Percentiles rank a stretch among this genome's conserved stretches.
phyloP scores from a whole-genome alignment of 2,797 vertebrate genomes.

The Cyclopterus lumpus region DNA sequence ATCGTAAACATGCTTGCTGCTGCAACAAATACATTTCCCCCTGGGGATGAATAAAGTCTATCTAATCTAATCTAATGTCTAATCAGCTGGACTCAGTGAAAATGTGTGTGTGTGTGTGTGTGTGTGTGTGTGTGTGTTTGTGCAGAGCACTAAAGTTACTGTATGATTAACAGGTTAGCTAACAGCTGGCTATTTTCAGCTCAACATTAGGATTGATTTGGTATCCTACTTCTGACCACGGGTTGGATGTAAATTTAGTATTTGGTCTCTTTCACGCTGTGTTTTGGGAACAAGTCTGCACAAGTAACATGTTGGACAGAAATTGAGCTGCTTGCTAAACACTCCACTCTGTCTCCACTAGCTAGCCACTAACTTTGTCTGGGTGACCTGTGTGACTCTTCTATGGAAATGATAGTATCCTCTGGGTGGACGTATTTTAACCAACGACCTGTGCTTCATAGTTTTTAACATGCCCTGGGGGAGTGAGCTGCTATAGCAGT shows the following conservation, averaged over 20 bases:
- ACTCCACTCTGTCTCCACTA: background rate
- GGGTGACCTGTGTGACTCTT: too few species aligned
- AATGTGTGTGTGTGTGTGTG: background rate
- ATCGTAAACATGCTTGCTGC: too few species aligned
- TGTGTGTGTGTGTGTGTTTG: too few species aligned
- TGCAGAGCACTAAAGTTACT: background rate
- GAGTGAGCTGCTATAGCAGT: background rate
- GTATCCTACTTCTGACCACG: background rate
- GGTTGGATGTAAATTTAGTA: background rate
- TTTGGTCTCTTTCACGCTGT: background rate
- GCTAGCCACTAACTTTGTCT: background rate
- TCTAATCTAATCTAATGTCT: too few species aligned
- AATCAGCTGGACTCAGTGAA: background rate
- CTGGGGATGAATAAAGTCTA: too few species aligned
- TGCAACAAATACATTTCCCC: too few species aligned
- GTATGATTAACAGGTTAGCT: background rate
- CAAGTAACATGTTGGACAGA: background rate
- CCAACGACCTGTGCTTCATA: too few species aligned
- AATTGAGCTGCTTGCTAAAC: background rate
- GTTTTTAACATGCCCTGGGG: too few species aligned
- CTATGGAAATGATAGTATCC: too few species aligned
- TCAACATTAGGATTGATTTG: background rate
- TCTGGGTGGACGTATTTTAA: too few species aligned
- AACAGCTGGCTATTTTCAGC: background rate
- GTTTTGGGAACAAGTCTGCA: background rate